Percentiles rank a stretch among this genome's conserved stretches.
These are phyloP conservation scores for Buceros bicornis DNA, from an alignment of 2,797 vertebrate species.

Conservation along the genomic window DNA sequence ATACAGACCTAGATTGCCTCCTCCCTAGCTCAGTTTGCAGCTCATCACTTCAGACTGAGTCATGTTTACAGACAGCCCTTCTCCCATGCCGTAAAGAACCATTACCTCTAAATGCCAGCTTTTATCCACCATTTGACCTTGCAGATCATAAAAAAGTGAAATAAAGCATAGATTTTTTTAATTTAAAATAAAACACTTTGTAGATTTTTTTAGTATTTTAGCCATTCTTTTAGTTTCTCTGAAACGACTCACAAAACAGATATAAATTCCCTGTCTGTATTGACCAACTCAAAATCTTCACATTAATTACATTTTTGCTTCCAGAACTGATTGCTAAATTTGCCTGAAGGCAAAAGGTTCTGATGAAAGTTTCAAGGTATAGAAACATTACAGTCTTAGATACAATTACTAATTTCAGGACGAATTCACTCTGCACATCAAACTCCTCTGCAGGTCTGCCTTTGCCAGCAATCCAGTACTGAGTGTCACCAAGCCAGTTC, in stretches of 20 bases:
- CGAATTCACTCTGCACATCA: background rate
- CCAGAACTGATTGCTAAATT: background rate
- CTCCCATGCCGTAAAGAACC: background rate
- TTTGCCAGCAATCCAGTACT: background rate
- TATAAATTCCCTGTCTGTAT: background rate
- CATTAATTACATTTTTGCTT: background rate
- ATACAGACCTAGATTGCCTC: fast-evolving
- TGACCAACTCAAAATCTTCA: background rate
- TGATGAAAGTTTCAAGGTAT: background rate
- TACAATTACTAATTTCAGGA: background rate
- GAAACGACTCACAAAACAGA: background rate
- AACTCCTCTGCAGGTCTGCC: background rate
- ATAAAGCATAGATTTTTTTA: background rate
- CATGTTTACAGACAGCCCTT: background rate
- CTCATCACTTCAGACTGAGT: background rate
- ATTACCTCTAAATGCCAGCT: background rate
- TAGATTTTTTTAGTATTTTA: background rate
- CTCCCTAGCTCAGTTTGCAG: background rate
- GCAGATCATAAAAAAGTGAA: background rate
- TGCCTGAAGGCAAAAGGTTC: background rate
- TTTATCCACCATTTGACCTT: background rate
- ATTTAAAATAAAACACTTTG: background rate
- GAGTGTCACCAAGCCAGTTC: too few relatives aligned
- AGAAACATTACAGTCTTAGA: background rate
- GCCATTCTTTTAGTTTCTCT: background rate